These are phyloP conservation scores for Siderastrea siderea DNA, from an alignment of 92 coral and sea anemone species.

Conservation along the genomic window DNA sequence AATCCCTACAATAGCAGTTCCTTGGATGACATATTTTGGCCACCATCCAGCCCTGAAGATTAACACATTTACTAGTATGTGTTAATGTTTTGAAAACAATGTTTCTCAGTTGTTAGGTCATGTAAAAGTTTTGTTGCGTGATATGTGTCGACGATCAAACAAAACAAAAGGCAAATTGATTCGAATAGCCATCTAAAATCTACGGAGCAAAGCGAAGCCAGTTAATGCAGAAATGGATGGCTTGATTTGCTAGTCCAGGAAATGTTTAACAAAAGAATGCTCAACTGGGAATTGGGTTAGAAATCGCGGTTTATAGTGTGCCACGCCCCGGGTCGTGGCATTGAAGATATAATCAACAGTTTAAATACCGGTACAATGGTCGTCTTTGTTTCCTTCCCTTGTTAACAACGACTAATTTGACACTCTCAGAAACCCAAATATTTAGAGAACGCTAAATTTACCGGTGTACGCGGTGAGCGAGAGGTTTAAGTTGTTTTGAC, in stretches of 20 bases:
- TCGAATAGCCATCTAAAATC: not conserved
- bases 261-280: slow-evolving; percentile 3
- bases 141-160: not conserved
- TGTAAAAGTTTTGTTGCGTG: not conserved
- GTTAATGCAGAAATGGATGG: not conserved
- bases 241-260: slow-evolving; percentile 3
- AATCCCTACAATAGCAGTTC: slow-evolving; percentile 6
- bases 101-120: not conserved
- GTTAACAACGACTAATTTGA: slow-evolving; percentile 31
- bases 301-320: slow-evolving; percentile 8
- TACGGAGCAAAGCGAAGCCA: not conserved
- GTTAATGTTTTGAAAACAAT: not conserved
- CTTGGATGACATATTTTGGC: slow-evolving; percentile 29
- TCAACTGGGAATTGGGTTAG: slow-evolving; percentile 22
- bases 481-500: not conserved
- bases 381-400: slow-evolving; percentile 22
- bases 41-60: slow-evolving; percentile 29
- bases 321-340: slow-evolving; percentile 24
- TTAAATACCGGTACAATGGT: slow-evolving; percentile 24
- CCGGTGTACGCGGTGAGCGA: not conserved
- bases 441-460: slow-evolving; percentile 7
- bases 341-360: slow-evolving; percentile 43
- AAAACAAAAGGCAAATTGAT: not conserved
- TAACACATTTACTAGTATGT: slow-evolving; percentile 12
- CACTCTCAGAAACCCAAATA: slow-evolving; percentile 6